Base-by-base conservation (phyloP, 2,888 invertebrate species). In the Metellina segmentata region DNA sequence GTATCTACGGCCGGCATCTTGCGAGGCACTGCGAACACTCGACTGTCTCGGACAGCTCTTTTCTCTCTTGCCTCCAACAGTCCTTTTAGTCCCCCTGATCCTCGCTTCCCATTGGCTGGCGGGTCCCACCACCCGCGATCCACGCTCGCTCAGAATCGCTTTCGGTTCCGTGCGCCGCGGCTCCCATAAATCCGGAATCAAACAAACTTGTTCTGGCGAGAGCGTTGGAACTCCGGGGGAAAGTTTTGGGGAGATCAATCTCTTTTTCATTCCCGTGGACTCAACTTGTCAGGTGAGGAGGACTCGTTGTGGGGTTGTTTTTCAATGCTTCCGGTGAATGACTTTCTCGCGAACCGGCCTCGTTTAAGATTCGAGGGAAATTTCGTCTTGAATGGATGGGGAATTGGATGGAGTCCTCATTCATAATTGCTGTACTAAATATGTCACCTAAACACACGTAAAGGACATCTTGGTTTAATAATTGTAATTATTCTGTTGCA, bases 1-100 rank as follows among this genome's bases (percentile, higher is more conserved):
- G 91, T 88, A 88, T 85, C 86, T 8, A 52, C 72, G 49, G 79
- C 89, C 48, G 90, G 90, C 90, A 91, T 91, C 53, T 85, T 78
- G 61, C n/a, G 16, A 70, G 16, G 19, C 7, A 72, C 61, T 20
- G 79, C 6, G 79, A 19, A n/a, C 51, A 11, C 81, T 13, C 72
- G 71, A 52, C 75, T 51, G 49, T 48, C 72, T 34, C 89, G 20
- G 9, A 16, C 72, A 79, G 71, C 78, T 71, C 70, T 85, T 79
- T 72, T 49, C 82, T 48, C 82, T 82, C 81, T 82, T 77, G 89
- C 89, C 82, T 82, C 89, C 77, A 75, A 82, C 89, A 82, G 81
- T 78, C 83, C 78, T 83, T 87, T 85, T 89, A 78, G 52, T 85
- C 78, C 48, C 34, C 53, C 34, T 16, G 83, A 53, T 19, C 48